Evolutionary conservation across 2,888 invertebrate species (phyloP), one percentile per base, ranked within the genome.

Genomic region (Brachyptera putata): DNA sequence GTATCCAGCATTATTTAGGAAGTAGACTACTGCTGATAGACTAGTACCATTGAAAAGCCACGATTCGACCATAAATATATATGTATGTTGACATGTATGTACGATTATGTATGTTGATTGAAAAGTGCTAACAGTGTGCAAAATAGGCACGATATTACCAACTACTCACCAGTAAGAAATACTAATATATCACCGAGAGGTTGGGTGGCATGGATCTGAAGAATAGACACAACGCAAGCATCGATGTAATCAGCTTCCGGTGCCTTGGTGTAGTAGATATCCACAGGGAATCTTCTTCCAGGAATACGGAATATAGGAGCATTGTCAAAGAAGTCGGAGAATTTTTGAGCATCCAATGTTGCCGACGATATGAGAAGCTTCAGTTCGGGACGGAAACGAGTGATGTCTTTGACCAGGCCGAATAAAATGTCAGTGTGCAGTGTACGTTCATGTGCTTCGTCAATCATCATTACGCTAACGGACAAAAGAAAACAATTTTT

Each of bases 221-320:
- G 78, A 26, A 99, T 87, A 0, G 97, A 95, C 1, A 96, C 94
- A n/a, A 97, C 95, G 73, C 94, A 89, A 0, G 98, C 98, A 75
- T 99, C 97, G 50, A 99, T 87, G 74, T 98, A 99, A 78, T 99
- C 97, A 1, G 98, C 97, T 78, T 99, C 99, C 0, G 99, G 99
- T 0, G 98, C 97, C 79, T 96, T 95, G 0, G 99, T 99, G 72
- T 99, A 99, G 75, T 94, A 99, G 69, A 99, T 95, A 73, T 99
- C 94, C 0, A 99, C 99, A 1, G 98, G 97, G 79, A 92, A 98
- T 66, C 98, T 80, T 68, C 96, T 79, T n/a, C 99, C 99, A 26
- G 98, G 98, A 70, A 99, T 98, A 61, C 94, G 82, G 74, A 97
- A 98, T 68, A 98, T 94, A 1, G 98, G 98, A 0, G 99, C 98